phyloP scores from a whole-genome alignment of 1,140 invertebrate species.

The Hylaeus anthracinus region DNA sequence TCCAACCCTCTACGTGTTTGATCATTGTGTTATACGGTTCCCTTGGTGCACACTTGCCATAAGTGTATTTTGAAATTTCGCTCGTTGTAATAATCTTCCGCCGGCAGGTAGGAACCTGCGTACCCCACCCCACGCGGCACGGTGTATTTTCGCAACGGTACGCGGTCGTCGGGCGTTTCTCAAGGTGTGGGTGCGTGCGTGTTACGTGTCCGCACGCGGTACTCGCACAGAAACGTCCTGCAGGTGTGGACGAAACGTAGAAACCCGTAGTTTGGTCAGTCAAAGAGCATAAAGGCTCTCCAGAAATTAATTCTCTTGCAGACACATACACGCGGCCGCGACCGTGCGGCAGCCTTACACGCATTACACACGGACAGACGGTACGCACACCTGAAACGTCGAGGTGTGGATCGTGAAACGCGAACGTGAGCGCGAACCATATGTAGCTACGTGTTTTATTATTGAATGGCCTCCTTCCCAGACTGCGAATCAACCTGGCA shows the following conservation, averaged over 20 bases:
- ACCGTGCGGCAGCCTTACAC: constrained; percentile 18
- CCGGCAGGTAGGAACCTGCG: constrained; percentile 54
- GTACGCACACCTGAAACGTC: neutral
- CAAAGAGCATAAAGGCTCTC: constrained; percentile 78
- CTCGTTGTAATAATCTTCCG: constrained; percentile 75
- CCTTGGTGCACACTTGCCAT: constrained; percentile 73
- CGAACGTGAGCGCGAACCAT: constrained; percentile 55
- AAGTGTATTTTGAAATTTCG: constrained; percentile 78
- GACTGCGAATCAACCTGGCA: constrained; percentile 78
- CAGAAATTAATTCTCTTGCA: constrained; percentile 79
- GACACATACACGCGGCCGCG: constrained; percentile 22
- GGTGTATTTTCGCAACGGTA: constrained; percentile 62
- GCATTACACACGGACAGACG: constrained; percentile 28
- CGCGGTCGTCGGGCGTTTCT: constrained; percentile 40
- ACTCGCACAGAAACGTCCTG: constrained; percentile 43
- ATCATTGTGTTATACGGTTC: constrained; percentile 77
- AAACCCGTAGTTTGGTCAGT: constrained; percentile 74
- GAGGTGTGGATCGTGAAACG: constrained; percentile 50
- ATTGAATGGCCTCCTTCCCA: constrained; percentile 79
- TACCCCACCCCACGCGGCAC: constrained; percentile 38
- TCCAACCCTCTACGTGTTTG: constrained; percentile 66
- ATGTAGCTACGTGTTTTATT: constrained; percentile 78
- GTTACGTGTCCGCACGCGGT: constrained; percentile 25
- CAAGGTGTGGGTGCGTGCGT: constrained; percentile 55
- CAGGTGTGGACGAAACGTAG: constrained; percentile 56